Evolutionary conservation across 2,888 invertebrate genomes (phyloP), one percentile per base, ranked within the genome.

Genomic region (Sinhomidia bicolor): DNA sequence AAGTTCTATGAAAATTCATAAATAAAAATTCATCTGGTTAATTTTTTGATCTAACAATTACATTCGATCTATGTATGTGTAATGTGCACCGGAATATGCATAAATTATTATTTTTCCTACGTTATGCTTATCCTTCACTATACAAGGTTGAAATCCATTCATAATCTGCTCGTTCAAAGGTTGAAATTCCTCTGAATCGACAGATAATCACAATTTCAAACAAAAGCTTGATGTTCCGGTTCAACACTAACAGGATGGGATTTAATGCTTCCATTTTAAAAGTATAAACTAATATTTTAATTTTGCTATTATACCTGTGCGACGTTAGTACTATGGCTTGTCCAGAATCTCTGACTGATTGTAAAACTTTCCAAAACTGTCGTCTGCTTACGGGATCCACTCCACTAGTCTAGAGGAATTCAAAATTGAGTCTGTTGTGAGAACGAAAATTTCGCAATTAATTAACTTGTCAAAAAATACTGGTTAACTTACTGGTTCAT

Each of bases 261-360:
- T n/a, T n/a, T n/a, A n/a, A n/a, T n/a, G n/a, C n/a, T n/a, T n/a
- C n/a, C n/a, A n/a, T n/a, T n/a, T n/a, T n/a, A n/a, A n/a, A n/a
- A n/a, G n/a, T n/a, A 36, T 36, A 36, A 36, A 36, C 4, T 36
- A 7, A 36, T 36, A 36, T 36, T 36, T 3, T 36, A n/a, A n/a
- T n/a, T n/a, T n/a, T n/a, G n/a, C n/a, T n/a, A n/a, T n/a, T n/a
- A n/a, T 92, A 95, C 95, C 95, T 95, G 93, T 96, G 96, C 0
- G 96, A 96, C 14, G 96, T 95, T 88, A 96, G 94, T 91, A 96
- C 94, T 90, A 96, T 94, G 1, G 96, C 94, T 89, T 95, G 95
- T 9, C 95, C 94, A 0, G 92, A 93, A n/a, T 93, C 93, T 91
- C 94, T 94, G 20, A 94, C 94, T 9, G 94, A 93, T 36, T 94